phyloP scores from a whole-genome alignment of 2,113 vertebrate species.

The Lagenorhynchus albirostris region DNA sequence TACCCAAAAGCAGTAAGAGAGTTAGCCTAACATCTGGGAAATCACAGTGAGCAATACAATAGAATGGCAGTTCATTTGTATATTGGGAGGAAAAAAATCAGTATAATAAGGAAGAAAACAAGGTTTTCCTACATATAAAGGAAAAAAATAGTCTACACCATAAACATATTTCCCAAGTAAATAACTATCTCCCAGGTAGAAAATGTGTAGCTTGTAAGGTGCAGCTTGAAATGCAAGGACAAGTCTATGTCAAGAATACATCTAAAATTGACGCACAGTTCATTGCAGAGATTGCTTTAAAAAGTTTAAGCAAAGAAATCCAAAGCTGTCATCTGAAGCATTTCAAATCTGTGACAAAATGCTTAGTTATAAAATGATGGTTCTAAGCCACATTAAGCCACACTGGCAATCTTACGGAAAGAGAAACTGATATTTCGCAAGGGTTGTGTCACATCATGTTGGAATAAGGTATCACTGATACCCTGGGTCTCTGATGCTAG shows the following conservation, averaged over 20 bases:
- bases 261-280: background rate
- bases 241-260: background rate
- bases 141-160: background rate
- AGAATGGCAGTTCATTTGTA: background rate
- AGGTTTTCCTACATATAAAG: background rate
- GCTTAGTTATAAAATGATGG: background rate
- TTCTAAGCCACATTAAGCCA: background rate
- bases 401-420: background rate
- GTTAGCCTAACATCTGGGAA: background rate
- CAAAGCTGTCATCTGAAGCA: background rate
- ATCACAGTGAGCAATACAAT: slow-evolving; percentile 8
- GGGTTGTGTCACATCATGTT: background rate
- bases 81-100: background rate
- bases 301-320: slow-evolving; percentile 13
- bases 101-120: background rate
- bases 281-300: background rate
- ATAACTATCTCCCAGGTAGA: background rate
- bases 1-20: background rate
- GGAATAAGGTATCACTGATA: background rate
- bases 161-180: background rate
- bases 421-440: background rate
- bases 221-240: background rate
- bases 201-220: background rate
- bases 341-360: background rate
- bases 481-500: background rate